Evolutionary conservation across 1,140 invertebrate species (phyloP).

Genomic region (Scaptomyza pallida): DNA sequence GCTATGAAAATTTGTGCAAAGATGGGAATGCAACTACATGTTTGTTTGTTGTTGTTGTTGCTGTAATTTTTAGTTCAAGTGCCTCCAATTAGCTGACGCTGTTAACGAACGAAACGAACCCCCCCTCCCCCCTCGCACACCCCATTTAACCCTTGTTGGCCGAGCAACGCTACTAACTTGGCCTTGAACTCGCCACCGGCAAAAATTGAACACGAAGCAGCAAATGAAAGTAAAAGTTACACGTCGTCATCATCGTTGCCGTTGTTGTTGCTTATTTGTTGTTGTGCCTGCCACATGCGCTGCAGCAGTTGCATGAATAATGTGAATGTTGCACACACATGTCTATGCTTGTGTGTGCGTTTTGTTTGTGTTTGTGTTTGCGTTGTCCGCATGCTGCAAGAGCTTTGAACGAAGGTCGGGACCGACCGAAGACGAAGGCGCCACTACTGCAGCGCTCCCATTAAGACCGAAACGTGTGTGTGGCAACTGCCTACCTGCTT

Average conservation of each 20-base stretch:
- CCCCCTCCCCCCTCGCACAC: not conserved
- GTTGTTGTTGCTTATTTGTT: constrained; percentile 12
- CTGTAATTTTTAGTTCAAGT: constrained; percentile 40
- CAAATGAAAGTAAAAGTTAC: constrained; percentile 75
- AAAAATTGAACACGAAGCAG: constrained; percentile 65
- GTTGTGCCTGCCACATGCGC: constrained; percentile 46
- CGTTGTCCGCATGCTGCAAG: constrained; percentile 44
- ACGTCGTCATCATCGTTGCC: constrained; percentile 53
- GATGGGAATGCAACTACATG: constrained; percentile 1
- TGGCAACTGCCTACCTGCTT: no score
- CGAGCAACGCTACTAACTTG: constrained; percentile 32
- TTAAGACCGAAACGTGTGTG: constrained; percentile 24
- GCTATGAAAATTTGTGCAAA: constrained; percentile 48
- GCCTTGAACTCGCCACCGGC: constrained; percentile 73
- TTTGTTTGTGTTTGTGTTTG: not conserved
- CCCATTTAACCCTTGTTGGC: no score
- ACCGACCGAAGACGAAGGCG: constrained; percentile 15
- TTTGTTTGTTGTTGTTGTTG: constrained; percentile 10
- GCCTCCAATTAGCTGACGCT: constrained; percentile 59
- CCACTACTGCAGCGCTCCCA: constrained; percentile 53
- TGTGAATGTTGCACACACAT: constrained; percentile 39
- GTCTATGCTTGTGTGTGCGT: not conserved
- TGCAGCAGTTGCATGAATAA: constrained; percentile 73
- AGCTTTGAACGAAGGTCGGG: constrained; percentile 54
- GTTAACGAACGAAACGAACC: constrained; percentile 25